Base-by-base conservation (phyloP, 2,797 vertebrate genomes). In the Sebastes vulpes region DNA sequence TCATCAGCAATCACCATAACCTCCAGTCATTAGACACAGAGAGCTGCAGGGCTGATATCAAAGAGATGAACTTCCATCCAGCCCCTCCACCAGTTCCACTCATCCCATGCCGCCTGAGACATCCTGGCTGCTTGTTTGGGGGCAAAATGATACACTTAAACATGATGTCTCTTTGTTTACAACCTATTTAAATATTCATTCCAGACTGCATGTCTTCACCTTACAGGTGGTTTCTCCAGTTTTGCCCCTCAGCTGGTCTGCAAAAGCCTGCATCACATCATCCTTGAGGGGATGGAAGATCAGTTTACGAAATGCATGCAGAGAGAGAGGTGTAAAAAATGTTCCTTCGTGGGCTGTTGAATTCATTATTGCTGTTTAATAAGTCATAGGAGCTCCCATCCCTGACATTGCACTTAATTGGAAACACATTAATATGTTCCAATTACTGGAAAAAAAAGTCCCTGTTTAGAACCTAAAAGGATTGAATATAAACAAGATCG, bases 1-100 rank as follows among this genome's bases (percentile, higher is more conserved):
- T 87, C 85, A 91, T 92, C 87, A 86, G 79, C 82, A 81, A 75
- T 87, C 77, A 77, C 72, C 58, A 85, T 86, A 83, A 89, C 81
- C 65, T 69, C 46, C 32, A 32, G 67, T 85, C 81, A 88, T 91
- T 78, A 91, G 65, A 70, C 67, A 31, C 9, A 8, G 50, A 83
- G 50, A 32, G 68, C 78, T 78, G 79, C 82, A 70, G 77, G 72
- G 74, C 71, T 29, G 9, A 21, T 28, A 66, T 67, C 72, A 77
- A 29, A 79, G 54, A 87, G 32, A 76, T 31, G 26, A 83, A 81
- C 73, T 68, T 74, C 56, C 65, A 26, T 74, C 56, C 65, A 26
- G 21, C 38, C 29, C 28, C 35, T 35, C 35, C 35, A 28, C 46
- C 46, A 25, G 23, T 67, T 38, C 16, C 58, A 54, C 71, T 72